Percentiles rank a stretch among this genome's conserved stretches.
Evolutionary conservation across 2,113 vertebrate species (phyloP).

Genomic region (Dermatemys mawii): DNA sequence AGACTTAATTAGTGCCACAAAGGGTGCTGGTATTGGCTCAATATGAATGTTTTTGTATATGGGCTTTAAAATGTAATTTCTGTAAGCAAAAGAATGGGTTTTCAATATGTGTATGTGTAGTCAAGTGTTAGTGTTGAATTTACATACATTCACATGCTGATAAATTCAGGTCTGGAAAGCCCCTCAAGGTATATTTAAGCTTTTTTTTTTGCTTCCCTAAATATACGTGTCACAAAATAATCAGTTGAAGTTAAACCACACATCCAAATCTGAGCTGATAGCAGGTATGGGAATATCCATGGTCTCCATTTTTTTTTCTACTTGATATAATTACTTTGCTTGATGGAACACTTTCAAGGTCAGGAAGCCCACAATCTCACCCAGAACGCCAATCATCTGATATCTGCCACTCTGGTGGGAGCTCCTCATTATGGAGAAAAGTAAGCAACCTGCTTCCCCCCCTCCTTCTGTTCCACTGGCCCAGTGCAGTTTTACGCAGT

Average conservation of each 20-base stretch:
- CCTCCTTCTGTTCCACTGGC: not conserved
- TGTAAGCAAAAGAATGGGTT: slow-evolving; percentile 19
- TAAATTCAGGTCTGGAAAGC: slow-evolving; percentile 18
- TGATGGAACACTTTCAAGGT: not conserved
- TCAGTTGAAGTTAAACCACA: not conserved
- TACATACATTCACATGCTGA: slow-evolving; percentile 27
- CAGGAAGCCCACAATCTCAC: not conserved
- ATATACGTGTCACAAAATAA: not conserved
- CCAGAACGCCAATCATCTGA: not conserved
- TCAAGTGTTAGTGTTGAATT: slow-evolving; percentile 24
- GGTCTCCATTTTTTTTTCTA: not conserved
- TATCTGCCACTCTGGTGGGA: not conserved
- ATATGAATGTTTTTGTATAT: not conserved
- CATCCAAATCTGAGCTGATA: not conserved
- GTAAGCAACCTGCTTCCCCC: not conserved
- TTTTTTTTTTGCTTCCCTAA: not conserved
- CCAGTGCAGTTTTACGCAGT: not conserved
- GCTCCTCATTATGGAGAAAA: not conserved
- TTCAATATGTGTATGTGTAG: slow-evolving; percentile 25
- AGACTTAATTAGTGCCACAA: not conserved
- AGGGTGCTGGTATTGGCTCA: not conserved
- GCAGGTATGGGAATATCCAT: not conserved
- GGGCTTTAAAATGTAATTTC: not conserved
- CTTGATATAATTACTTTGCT: not conserved
- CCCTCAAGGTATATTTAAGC: slow-evolving; percentile 27